These are phyloP conservation scores for Euura saliciscinereae DNA, from an alignment of 1,140 invertebrate species.

Conservation along the genomic window DNA sequence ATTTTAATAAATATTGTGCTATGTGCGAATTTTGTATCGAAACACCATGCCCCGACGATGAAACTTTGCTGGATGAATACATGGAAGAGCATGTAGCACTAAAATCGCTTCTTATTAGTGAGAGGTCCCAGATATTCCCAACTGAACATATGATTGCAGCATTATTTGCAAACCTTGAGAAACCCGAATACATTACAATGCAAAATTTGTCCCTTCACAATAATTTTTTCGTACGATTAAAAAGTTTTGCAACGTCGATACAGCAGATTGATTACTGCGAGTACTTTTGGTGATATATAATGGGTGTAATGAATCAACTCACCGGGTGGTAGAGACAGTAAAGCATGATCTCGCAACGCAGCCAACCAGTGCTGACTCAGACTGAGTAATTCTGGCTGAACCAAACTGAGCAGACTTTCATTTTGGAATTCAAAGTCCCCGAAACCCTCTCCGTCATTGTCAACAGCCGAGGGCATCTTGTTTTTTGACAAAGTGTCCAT, in stretches of 20 bases:
- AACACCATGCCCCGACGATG: too few species aligned
- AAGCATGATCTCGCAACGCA: slow-evolving; percentile 92
- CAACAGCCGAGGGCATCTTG: slow-evolving; percentile 52
- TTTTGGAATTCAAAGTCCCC: slow-evolving; percentile 76
- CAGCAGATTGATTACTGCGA: too few species aligned
- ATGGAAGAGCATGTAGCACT: too few species aligned
- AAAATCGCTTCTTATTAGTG: too few species aligned
- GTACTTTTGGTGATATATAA: neutral
- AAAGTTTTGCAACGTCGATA: too few species aligned
- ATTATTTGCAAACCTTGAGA: neutral
- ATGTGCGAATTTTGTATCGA: too few species aligned
- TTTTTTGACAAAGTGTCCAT: slow-evolving; percentile 46
- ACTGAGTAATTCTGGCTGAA: slow-evolving; percentile 90
- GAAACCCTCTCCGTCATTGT: slow-evolving; percentile 68
- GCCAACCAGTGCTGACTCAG: slow-evolving; percentile 94
- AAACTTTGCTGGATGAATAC: too few species aligned
- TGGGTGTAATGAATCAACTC: slow-evolving; percentile 32
- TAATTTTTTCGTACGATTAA: too few species aligned
- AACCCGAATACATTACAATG: too few species aligned
- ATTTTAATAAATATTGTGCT: too few species aligned
- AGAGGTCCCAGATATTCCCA: too few species aligned
- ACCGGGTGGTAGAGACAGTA: slow-evolving; percentile 90
- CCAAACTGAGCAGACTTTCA: slow-evolving; percentile 86
- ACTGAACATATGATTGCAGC: neutral
- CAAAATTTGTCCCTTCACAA: too few species aligned